A percentile compares a stretch with the other conserved stretches of the same genome.
Evolutionary conservation across 2,888 invertebrate species (phyloP).

Genomic region (Thelaira solivaga): DNA sequence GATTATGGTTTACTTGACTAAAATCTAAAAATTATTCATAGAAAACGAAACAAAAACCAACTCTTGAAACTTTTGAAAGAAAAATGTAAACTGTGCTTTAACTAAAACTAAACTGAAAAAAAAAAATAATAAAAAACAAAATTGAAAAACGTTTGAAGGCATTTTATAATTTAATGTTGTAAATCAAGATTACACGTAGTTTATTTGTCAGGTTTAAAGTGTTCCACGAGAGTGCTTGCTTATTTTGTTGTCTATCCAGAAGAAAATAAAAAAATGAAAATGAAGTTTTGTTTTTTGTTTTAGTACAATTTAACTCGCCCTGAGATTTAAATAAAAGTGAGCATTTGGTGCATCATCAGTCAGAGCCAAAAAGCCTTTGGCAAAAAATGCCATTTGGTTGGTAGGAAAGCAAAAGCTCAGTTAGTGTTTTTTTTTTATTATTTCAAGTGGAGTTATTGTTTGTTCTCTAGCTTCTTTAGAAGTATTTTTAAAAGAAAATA

Average conservation of each 20-base stretch:
- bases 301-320: constrained; percentile 4
- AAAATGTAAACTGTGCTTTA: neutral
- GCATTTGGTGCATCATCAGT: constrained; percentile 45
- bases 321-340: constrained; percentile 34
- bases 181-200: constrained; percentile 58
- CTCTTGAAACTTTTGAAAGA: no score
- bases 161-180: constrained; percentile 56
- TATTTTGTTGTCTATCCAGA: no score
- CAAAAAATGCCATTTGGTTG: constrained; percentile 55
- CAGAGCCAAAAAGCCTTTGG: constrained; percentile 41
- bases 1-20: constrained; percentile 24
- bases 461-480: neutral
- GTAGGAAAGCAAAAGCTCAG: constrained; percentile 44
- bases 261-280: neutral
- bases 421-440: no score
- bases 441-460: neutral
- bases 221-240: constrained; percentile 32
- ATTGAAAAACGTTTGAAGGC: constrained; percentile 50
- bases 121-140: neutral
- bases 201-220: constrained; percentile 55
- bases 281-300: neutral
- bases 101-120: no score
- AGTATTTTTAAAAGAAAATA: neutral
- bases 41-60: neutral
- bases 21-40: constrained; percentile 35